Base-by-base conservation (phyloP, 2,797 vertebrate species). In the Anguilla obscura region DNA sequence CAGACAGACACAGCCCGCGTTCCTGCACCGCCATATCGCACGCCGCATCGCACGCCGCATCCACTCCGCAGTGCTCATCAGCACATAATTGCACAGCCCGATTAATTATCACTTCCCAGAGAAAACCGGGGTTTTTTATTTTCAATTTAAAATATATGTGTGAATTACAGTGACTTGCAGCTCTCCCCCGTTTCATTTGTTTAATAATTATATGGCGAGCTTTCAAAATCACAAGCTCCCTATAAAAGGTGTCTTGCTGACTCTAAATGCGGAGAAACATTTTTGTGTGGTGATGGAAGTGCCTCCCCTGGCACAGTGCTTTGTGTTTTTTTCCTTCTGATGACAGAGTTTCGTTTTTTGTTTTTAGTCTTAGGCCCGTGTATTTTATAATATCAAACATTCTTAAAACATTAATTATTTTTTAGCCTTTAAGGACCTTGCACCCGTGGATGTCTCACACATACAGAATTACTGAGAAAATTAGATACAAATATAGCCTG, bases 41-140 rank as follows among this genome's bases (percentile, higher is more conserved):
- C 5, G 27, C 16, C 12, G 21, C 16, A 60, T 82, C 27, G 71
- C 21, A 10, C 7, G 16, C 16, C 24, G 21, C 16, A 21, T 33
- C 86, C 52, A 58, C 52, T 80, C 56, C 76, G 27, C 27, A 21
- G 8, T 27, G 24, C 54, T 82, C 36, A 50, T 50, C 85, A 50
- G 85, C 40, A 27, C 40, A 76, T 86, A 87, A 87, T 82, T 87
- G 56, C 74, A 36, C 48, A 54, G 14, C 27, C 76, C 30, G 30
- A 87, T 80, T 60, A 87, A 87, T 87, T 87, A 82, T 87, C 86
- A 87, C 79, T 80, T 48, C 33, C 86, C 21, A 36, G 86, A 60
- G 54, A 87, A 87, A 87, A 87, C 36, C 76, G 3, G 52, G 54
- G 60, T 80, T 21, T 30, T 74, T 86, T 86, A 48, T 76, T 16